phyloP scores from a whole-genome alignment of 2,113 vertebrate species.

The Trematocara variabile region DNA sequence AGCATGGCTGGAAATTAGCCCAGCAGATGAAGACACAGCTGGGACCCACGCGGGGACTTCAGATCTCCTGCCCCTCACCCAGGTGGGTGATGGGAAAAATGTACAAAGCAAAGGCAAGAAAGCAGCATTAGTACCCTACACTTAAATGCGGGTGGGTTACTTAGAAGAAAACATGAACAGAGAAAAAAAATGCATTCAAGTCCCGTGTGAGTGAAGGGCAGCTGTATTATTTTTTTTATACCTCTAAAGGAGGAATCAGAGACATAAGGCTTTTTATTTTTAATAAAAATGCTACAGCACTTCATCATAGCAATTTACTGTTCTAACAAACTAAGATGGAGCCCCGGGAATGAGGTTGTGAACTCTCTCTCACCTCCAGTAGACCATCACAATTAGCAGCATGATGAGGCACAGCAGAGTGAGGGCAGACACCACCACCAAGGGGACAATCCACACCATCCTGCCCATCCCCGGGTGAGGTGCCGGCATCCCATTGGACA shows the following conservation, averaged over 20 bases:
- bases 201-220: background rate
- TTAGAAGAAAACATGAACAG: background rate
- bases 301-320: background rate
- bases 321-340: background rate
- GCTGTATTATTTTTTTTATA: background rate
- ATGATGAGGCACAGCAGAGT: conserved; percentile 95
- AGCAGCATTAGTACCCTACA: background rate
- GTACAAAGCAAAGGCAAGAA: background rate
- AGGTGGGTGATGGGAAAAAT: conserved; percentile 29
- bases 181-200: background rate
- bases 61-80: conserved; percentile 28
- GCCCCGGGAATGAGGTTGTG: background rate
- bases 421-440: conserved; percentile 94
- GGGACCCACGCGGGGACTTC: conserved; percentile 48
- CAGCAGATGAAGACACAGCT: conserved; percentile 70
- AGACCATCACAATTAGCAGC: conserved; percentile 91
- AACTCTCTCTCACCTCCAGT: conserved; percentile 89
- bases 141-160: background rate
- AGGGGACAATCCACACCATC: conserved; percentile 96
- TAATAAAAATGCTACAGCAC: background rate
- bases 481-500: conserved; percentile 81
- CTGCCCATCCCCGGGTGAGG: conserved; percentile 75
- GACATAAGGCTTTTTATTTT: background rate
- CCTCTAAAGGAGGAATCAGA: background rate
- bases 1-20: conserved; percentile 53